phyloP scores from a whole-genome alignment of 2,797 vertebrate genomes.

The Gymnoscopelus microlampas region DNA sequence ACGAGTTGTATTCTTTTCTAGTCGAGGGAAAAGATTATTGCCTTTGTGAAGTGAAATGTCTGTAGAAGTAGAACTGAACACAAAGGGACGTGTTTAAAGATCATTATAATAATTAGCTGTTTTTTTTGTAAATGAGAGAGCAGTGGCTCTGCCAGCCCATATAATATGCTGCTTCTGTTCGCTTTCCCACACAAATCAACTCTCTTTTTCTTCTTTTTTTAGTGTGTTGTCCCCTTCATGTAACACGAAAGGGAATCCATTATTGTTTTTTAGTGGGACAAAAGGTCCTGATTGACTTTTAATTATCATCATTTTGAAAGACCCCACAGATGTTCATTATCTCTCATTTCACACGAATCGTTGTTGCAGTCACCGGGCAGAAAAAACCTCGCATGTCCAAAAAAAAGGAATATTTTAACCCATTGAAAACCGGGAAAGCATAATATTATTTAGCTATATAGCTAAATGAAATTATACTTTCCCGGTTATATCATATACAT shows the following conservation, averaged over 20 bases:
- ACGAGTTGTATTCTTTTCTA: neutral
- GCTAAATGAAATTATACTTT: too few species aligned
- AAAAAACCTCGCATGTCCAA: too few species aligned
- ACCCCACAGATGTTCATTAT: neutral
- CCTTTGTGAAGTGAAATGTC: too few species aligned
- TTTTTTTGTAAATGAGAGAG: slow-evolving; percentile 47
- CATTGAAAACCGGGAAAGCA: too few species aligned
- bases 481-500: too few species aligned
- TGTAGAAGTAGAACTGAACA: neutral
- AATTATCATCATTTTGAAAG: slow-evolving; percentile 4
- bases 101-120: slow-evolving; percentile 18
- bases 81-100: slow-evolving; percentile 35
- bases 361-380: too few species aligned
- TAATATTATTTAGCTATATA: too few species aligned
- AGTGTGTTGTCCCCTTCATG: neutral
- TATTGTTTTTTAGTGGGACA: too few species aligned
- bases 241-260: neutral
- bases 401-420: too few species aligned
- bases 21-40: too few species aligned
- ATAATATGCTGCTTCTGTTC: neutral
- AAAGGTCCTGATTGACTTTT: slow-evolving; percentile 16
- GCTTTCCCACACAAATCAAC: slow-evolving; percentile 36
- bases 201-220: neutral
- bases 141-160: slow-evolving; percentile 17
- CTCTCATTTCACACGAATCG: neutral